Conservation (phyloP, 1,140 invertebrate species). For the Brachionus asplanchnoidis region DNA sequence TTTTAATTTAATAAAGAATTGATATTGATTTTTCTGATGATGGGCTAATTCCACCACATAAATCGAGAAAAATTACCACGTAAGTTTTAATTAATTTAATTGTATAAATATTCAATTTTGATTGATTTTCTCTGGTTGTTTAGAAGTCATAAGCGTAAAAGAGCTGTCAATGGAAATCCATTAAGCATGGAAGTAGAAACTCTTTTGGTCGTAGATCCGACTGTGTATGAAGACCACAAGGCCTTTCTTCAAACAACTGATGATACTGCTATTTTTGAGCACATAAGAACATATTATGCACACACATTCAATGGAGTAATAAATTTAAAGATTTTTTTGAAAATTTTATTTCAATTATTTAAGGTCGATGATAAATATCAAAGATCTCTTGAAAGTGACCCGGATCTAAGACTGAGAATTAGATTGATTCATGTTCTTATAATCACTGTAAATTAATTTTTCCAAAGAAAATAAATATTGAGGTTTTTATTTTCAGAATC, state of each 20-base stretch:
- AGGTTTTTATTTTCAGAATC: background rate
- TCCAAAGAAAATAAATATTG: background rate
- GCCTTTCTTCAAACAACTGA: background rate
- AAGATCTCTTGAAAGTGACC: background rate
- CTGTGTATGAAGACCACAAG: background rate
- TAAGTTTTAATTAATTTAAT: background rate
- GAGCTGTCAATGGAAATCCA: constrained; percentile 11
- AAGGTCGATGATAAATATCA: constrained; percentile 26
- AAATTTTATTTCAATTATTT: background rate
- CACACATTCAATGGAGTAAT: constrained; percentile 19
- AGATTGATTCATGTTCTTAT: background rate
- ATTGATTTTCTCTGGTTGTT: background rate
- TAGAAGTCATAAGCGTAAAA: background rate
- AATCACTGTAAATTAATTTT: background rate
- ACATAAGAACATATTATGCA: constrained; percentile 22
- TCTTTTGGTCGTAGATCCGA: background rate
- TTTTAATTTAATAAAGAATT: background rate
- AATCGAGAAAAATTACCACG: background rate
- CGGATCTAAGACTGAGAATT: background rate
- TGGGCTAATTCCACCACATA: background rate
- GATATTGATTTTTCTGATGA: background rate
- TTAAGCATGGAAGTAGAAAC: constrained; percentile 8
- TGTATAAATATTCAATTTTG: too few species aligned
- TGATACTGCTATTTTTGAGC: background rate
- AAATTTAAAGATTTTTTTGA: too few species aligned